Percentiles rank a stretch among this genome's conserved stretches.
phyloP scores from a whole-genome alignment of 2,113 vertebrate species.

The Brienomyrus longianalis region DNA sequence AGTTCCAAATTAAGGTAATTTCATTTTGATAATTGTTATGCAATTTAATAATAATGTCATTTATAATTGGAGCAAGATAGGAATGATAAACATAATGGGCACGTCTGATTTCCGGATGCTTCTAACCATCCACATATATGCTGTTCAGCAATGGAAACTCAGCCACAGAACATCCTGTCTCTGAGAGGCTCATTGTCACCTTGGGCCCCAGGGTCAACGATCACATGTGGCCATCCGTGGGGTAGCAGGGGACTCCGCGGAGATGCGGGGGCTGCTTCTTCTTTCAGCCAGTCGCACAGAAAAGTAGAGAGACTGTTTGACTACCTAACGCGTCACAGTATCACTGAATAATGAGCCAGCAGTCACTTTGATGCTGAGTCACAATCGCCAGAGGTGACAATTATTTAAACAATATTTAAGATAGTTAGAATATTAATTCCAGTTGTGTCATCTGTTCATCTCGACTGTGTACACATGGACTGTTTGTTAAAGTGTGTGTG shows the following conservation, averaged over 20 bases:
- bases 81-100: not conserved
- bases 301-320: not conserved
- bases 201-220: not conserved
- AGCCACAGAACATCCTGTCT: not conserved
- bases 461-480: not conserved
- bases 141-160: not conserved
- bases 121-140: not conserved
- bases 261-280: not conserved
- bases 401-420: slow-evolving; percentile 6
- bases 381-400: not conserved
- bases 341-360: not conserved
- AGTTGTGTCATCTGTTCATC: not conserved
- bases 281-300: not conserved
- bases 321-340: not conserved
- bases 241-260: not conserved
- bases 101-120: not conserved
- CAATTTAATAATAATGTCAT: not conserved
- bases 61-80: not conserved
- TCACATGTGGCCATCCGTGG: not conserved
- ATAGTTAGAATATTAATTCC: slow-evolving; percentile 3
- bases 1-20: not conserved
- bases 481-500: not conserved
- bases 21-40: not conserved
- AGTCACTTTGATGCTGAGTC: not conserved
- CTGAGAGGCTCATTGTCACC: not conserved